A percentile compares a stretch with the other conserved stretches of the same genome.
Conservation (phyloP, 2,113 vertebrate genomes). For the Apaloderma vittatum region DNA sequence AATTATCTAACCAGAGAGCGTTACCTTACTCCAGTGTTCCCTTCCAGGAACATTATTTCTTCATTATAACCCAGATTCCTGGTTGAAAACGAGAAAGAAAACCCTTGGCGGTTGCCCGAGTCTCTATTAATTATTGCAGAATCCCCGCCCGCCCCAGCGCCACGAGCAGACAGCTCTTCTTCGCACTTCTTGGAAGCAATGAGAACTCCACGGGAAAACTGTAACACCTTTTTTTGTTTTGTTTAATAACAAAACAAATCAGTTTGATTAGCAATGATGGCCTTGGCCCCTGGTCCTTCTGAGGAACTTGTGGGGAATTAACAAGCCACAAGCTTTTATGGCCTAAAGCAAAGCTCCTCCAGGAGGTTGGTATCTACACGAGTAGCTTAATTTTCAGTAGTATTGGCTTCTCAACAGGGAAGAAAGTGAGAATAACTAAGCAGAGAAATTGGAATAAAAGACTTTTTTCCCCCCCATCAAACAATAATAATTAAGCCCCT, state of each 20-base stretch:
- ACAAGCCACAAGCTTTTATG: slow-evolving; percentile 7
- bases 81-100: not conserved
- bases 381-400: not conserved
- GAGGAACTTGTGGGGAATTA: slow-evolving; percentile 52
- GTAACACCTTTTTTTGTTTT: not conserved
- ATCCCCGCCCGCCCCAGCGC: not conserved
- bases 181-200: not conserved
- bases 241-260: slow-evolving; percentile 65
- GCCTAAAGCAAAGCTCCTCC: slow-evolving; percentile 48
- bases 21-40: not conserved
- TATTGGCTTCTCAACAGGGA: not conserved
- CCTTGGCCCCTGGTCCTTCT: slow-evolving; percentile 20
- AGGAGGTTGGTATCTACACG: not conserved
- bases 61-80: not conserved
- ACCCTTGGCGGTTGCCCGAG: not conserved
- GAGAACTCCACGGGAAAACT: not conserved
- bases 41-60: not conserved
- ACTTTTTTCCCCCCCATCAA: accelerated
- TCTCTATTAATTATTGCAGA: slow-evolving; percentile 4
- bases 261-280: slow-evolving; percentile 42
- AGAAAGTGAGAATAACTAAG: not conserved
- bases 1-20: not conserved
- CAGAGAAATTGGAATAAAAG: not conserved
- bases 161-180: not conserved
- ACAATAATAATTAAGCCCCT: not conserved